Evolutionary conservation across 2,888 invertebrate genomes (phyloP).

Genomic region (Atethmia centrago): DNA sequence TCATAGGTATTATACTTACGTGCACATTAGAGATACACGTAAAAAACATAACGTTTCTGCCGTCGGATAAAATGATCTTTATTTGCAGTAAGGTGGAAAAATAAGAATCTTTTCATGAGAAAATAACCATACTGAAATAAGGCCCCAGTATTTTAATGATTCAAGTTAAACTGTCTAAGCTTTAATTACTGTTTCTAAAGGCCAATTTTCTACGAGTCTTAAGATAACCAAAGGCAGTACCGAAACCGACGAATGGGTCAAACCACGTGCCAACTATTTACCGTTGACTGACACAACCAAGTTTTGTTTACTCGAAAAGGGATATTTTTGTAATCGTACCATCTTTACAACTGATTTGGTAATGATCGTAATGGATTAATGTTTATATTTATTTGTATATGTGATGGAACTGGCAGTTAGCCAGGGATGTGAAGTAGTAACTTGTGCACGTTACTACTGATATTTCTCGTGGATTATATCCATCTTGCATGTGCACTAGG

Average conservation of each 20-base stretch:
- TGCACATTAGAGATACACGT: too few species aligned
- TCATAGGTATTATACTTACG: too few species aligned
- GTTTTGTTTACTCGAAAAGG: conserved; percentile 36
- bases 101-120: background rate
- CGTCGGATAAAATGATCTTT: background rate
- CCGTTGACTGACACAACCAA: conserved; percentile 5
- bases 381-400: conserved; percentile 36
- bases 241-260: background rate
- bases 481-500: background rate
- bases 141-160: background rate
- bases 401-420: conserved; percentile 30
- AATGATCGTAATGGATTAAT: conserved; percentile 21
- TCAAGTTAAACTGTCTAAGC: background rate
- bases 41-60: background rate
- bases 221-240: background rate
- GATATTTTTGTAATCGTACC: conserved; percentile 40
- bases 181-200: background rate
- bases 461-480: background rate
- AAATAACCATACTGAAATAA: background rate
- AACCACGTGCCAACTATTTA: conserved; percentile 5
- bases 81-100: background rate
- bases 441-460: background rate
- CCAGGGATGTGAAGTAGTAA: conserved; percentile 25
- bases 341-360: conserved; percentile 25
- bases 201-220: background rate